phyloP scores from a whole-genome alignment of 2,888 invertebrate genomes.

The Lamellibrachia columna region DNA sequence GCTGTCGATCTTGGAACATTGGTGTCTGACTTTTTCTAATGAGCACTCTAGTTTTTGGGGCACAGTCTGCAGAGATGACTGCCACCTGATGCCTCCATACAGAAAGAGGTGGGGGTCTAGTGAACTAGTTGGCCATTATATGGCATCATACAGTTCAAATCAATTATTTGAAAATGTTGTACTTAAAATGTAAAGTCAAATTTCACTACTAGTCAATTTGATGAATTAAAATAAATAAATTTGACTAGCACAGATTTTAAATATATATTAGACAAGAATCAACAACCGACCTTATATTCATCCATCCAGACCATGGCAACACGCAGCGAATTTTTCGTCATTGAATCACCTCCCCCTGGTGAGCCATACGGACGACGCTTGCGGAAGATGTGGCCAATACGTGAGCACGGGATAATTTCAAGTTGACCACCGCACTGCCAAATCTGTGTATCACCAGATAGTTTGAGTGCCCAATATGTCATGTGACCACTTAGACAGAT shows the following conservation, averaged over 20 bases:
- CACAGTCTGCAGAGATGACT: too few relatives aligned
- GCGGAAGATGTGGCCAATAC: slow-evolving; percentile 95
- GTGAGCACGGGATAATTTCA: slow-evolving; percentile 91
- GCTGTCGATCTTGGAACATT: too few relatives aligned
- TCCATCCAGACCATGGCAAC: slow-evolving; percentile 98
- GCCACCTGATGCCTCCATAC: too few relatives aligned
- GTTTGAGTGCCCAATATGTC: not conserved
- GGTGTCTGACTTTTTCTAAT: too few relatives aligned
- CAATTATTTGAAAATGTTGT: not conserved
- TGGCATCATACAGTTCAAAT: not conserved
- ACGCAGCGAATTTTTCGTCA: slow-evolving; percentile 89
- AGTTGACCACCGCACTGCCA: slow-evolving; percentile 97
- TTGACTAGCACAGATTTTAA: not conserved
- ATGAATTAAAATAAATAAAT: not conserved
- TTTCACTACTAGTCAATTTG: not conserved
- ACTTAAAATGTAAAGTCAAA: not conserved
- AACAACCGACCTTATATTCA: slow-evolving; percentile 77
- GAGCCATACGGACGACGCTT: slow-evolving; percentile 91
- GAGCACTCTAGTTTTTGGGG: too few relatives aligned
- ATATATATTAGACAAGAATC: not conserved
- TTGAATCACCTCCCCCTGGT: slow-evolving; percentile 83
- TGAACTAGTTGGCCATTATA: too few relatives aligned
- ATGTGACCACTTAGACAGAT: too few relatives aligned
- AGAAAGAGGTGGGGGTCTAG: too few relatives aligned
- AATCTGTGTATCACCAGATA: slow-evolving; percentile 70